phyloP scores from a whole-genome alignment of 1,140 invertebrate species.

The Eupeodes corollae region DNA sequence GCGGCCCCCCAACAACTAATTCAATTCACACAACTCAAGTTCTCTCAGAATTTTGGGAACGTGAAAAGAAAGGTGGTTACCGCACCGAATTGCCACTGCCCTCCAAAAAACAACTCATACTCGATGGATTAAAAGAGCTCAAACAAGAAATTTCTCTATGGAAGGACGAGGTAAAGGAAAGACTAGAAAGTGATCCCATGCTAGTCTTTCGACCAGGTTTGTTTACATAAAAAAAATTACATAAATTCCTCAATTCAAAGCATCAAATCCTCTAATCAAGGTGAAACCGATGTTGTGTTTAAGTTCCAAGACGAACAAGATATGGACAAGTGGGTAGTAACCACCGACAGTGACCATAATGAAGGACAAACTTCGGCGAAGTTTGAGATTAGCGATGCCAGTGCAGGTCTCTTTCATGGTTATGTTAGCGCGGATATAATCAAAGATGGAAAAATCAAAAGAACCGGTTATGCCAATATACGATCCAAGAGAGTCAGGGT shows the following conservation, averaged over 20 bases:
- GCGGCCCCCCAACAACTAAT: too few relatives aligned
- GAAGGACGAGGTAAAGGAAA: slow-evolving; percentile 56
- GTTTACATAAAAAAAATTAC: not conserved
- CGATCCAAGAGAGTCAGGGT: slow-evolving; percentile 51
- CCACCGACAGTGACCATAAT: slow-evolving; percentile 65
- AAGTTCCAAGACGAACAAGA: slow-evolving; percentile 51
- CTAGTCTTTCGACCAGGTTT: slow-evolving; percentile 43
- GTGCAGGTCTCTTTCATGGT: slow-evolving; percentile 69
- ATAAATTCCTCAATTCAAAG: slow-evolving; percentile 6
- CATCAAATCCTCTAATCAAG: slow-evolving; percentile 35
- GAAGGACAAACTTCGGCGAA: slow-evolving; percentile 64
- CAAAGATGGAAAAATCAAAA: slow-evolving; percentile 64
- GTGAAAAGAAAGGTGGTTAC: slow-evolving; percentile 53
- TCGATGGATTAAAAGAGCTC: slow-evolving; percentile 50
- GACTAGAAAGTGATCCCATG: slow-evolving; percentile 47
- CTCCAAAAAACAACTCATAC: slow-evolving; percentile 41
- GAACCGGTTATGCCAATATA: slow-evolving; percentile 69
- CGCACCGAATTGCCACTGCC: slow-evolving; percentile 38
- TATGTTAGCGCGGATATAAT: slow-evolving; percentile 54
- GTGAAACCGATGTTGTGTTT: slow-evolving; percentile 59
- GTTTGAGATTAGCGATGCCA: slow-evolving; percentile 50
- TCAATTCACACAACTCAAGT: slow-evolving; percentile 21
- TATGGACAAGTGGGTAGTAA: slow-evolving; percentile 61
- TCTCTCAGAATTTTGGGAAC: slow-evolving; percentile 44
- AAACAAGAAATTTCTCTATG: slow-evolving; percentile 55